Percentiles rank a stretch among this genome's conserved stretches.
Evolutionary conservation across 2,113 vertebrate species (phyloP).

Genomic region (Triplophysa siluroides): DNA sequence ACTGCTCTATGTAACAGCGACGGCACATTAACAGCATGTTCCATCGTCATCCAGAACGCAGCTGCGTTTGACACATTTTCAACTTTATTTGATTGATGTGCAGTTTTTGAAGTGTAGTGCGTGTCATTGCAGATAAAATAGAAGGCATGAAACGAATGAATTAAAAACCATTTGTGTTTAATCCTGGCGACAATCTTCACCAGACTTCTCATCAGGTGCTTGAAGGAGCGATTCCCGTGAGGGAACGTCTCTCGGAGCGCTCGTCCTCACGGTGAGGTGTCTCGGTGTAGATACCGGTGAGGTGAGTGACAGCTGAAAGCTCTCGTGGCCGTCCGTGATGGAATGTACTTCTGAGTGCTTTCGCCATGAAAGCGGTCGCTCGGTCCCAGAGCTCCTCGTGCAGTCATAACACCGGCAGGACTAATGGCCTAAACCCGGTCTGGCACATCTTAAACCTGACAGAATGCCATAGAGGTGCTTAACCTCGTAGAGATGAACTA

Average conservation of each 20-base stretch:
- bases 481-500: too few relatives aligned
- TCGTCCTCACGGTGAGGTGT: neutral
- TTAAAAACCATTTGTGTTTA: too few relatives aligned
- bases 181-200: neutral
- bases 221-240: neutral
- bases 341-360: slow-evolving; percentile 26
- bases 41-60: too few relatives aligned
- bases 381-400: neutral
- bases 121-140: too few relatives aligned
- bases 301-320: neutral
- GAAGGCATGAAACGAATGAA: too few relatives aligned
- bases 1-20: too few relatives aligned
- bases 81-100: too few relatives aligned
- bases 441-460: slow-evolving; percentile 18
- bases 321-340: slow-evolving; percentile 9
- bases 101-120: too few relatives aligned
- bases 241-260: neutral
- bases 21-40: too few relatives aligned
- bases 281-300: neutral
- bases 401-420: slow-evolving; percentile 65
- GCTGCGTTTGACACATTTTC: too few relatives aligned
- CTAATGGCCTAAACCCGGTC: slow-evolving; percentile 59
- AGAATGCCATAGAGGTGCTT: neutral
- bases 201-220: neutral
- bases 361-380: slow-evolving; percentile 17